phyloP scores from a whole-genome alignment of 2,113 vertebrate genomes.

The Albula glossodonta region DNA sequence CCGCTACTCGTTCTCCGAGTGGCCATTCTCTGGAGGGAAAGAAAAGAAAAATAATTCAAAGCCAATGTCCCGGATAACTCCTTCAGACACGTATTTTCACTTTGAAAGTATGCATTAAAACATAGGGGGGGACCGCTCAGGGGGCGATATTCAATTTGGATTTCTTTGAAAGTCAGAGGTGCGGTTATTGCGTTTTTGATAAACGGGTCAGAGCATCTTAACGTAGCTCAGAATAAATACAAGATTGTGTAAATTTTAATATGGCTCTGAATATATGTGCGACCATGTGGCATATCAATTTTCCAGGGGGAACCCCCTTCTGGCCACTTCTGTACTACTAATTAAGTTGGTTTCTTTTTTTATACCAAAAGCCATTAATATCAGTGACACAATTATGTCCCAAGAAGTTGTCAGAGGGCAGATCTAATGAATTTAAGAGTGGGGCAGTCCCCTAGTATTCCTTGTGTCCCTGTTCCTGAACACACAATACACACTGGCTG shows the following conservation, averaged over 20 bases:
- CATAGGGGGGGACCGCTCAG: not conserved
- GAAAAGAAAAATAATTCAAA: not conserved
- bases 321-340: not conserved
- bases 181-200: not conserved
- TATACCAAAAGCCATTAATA: not conserved
- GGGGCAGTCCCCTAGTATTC: not conserved
- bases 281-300: too few relatives aligned
- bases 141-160: not conserved
- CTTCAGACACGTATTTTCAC: not conserved
- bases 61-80: not conserved
- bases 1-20: not conserved
- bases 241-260: too few relatives aligned
- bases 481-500: too few relatives aligned
- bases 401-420: not conserved
- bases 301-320: not conserved
- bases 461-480: not conserved
- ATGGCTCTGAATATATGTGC: too few relatives aligned
- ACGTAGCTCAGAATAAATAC: too few relatives aligned
- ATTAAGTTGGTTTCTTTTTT: slow-evolving; percentile 7
- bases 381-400: not conserved
- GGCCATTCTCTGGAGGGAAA: slow-evolving; percentile 6
- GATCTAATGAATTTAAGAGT: not conserved
- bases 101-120: not conserved
- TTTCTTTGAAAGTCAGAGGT: not conserved
- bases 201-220: not conserved